Conservation (phyloP, 1,140 invertebrate genomes). For the Homalodisca vitripennis region DNA sequence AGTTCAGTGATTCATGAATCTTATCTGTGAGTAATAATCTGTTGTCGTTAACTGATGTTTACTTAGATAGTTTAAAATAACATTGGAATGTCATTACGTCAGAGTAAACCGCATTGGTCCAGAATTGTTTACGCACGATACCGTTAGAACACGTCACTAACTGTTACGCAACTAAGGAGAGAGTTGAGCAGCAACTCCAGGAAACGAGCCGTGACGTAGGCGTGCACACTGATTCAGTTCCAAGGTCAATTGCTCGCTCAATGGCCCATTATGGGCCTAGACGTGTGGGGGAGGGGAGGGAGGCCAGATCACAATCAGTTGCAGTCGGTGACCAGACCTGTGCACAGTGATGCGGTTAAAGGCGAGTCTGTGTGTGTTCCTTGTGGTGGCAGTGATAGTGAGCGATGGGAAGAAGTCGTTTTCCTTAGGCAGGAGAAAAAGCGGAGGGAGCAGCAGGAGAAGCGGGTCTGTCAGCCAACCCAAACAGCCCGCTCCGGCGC, state of each 20-base stretch:
- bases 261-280: neutral
- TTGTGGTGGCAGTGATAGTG: neutral
- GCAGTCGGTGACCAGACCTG: neutral
- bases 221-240: neutral
- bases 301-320: neutral
- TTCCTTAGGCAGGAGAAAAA: conserved; percentile 4
- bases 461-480: neutral
- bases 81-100: no score
- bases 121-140: no score
- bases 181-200: neutral
- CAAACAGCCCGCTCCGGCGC: neutral
- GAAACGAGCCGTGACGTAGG: neutral
- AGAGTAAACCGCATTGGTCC: no score
- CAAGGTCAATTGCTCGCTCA: conserved; percentile 7
- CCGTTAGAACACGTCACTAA: no score
- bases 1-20: no score
- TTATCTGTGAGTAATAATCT: no score
- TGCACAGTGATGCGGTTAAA: neutral
- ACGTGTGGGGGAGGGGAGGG: neutral
- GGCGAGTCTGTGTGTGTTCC: neutral
- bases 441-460: neutral
- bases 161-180: no score
- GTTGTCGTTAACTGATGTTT: no score
- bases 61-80: no score
- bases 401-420: neutral